A percentile compares a stretch with the other conserved stretches of the same genome.
Evolutionary conservation across 1,140 invertebrate genomes (phyloP).

Genomic region (Scylla paramamosain): DNA sequence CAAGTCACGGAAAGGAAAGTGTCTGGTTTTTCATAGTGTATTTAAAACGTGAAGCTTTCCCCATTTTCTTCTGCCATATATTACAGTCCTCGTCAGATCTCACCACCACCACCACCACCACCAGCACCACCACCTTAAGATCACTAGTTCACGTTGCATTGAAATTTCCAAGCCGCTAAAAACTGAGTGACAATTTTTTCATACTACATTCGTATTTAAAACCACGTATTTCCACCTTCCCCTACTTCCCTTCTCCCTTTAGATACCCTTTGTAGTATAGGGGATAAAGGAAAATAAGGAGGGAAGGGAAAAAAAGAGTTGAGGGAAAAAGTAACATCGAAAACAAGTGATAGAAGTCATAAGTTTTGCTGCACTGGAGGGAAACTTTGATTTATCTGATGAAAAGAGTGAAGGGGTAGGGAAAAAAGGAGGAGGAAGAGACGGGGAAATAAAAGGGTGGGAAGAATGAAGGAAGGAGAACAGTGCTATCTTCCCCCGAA

Average conservation of each 20-base stretch:
- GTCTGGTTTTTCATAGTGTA: too few relatives aligned
- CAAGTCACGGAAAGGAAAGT: too few relatives aligned
- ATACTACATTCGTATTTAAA: too few relatives aligned
- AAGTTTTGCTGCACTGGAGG: not conserved
- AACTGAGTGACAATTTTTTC: too few relatives aligned
- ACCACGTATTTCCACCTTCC: not conserved
- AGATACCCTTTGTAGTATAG: not conserved
- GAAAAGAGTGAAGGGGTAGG: not conserved
- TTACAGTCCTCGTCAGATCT: too few relatives aligned
- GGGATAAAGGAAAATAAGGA: not conserved
- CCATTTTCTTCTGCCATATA: too few relatives aligned
- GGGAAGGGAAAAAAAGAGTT: not conserved
- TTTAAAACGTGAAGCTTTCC: too few relatives aligned
- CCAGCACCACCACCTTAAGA: too few relatives aligned
- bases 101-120: too few relatives aligned
- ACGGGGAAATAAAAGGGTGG: not conserved
- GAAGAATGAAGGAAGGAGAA: not conserved
- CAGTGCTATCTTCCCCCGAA: not conserved
- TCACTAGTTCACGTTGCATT: too few relatives aligned
- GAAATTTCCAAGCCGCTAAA: too few relatives aligned
- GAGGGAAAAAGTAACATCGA: not conserved
- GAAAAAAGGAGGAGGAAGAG: not conserved
- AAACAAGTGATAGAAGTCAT: not conserved
- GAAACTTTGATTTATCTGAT: not conserved
- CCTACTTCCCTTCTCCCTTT: not conserved